phyloP scores from a whole-genome alignment of 1,140 invertebrate genomes.

The Andricus grossulariae region DNA sequence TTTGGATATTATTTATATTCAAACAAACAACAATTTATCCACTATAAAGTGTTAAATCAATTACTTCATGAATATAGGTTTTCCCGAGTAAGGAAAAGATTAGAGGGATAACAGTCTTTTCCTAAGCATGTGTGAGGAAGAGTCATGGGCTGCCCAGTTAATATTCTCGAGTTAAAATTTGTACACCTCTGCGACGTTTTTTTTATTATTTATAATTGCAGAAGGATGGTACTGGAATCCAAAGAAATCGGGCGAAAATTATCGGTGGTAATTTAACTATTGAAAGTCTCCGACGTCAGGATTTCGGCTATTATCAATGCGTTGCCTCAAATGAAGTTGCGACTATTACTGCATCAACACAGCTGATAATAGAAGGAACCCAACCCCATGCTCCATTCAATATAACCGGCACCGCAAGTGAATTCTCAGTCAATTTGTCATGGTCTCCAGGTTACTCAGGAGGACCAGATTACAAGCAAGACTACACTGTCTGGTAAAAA shows the following conservation, averaged over 20 bases:
- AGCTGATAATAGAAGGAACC: slow-evolving; percentile 95
- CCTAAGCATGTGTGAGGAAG: too few relatives aligned
- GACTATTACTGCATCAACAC: slow-evolving; percentile 91
- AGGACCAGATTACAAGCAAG: slow-evolving; percentile 94
- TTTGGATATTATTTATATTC: too few relatives aligned
- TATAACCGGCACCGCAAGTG: slow-evolving; percentile 89
- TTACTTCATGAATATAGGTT: too few relatives aligned
- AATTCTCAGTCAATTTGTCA: slow-evolving; percentile 91
- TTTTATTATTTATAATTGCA: slow-evolving; percentile 56
- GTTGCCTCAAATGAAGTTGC: slow-evolving; percentile 96
- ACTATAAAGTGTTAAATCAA: too few relatives aligned
- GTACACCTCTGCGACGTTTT: not conserved
- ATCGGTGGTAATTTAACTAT: slow-evolving; percentile 94
- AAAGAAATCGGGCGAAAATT: slow-evolving; percentile 86
- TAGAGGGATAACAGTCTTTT: too few relatives aligned
- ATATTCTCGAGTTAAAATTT: too few relatives aligned
- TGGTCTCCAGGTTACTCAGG: slow-evolving; percentile 97
- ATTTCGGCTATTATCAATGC: slow-evolving; percentile 97
- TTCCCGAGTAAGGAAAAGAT: too few relatives aligned
- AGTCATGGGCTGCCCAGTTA: too few relatives aligned
- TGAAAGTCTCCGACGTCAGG: slow-evolving; percentile 88
- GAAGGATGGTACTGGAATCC: slow-evolving; percentile 87
- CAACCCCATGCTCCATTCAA: slow-evolving; percentile 98
- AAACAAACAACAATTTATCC: too few relatives aligned
- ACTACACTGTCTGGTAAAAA: slow-evolving; percentile 92